These are phyloP conservation scores for Coreoperca whiteheadi DNA, from an alignment of 2,113 vertebrate genomes.

Conservation along the genomic window DNA sequence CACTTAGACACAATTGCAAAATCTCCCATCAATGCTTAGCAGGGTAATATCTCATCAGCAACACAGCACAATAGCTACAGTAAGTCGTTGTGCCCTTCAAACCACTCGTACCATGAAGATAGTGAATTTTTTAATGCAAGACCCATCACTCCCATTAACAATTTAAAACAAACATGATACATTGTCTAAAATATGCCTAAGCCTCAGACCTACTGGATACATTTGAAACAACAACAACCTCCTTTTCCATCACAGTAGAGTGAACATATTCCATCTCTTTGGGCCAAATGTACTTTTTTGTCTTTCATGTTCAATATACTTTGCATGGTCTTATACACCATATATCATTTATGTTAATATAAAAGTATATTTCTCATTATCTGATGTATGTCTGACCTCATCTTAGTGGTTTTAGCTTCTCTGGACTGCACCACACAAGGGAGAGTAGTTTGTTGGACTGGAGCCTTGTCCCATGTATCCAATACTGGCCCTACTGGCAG, in stretches of 20 bases:
- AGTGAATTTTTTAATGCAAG: neutral
- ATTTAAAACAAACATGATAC: neutral
- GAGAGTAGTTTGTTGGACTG: constrained; percentile 81
- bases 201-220: neutral
- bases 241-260: neutral
- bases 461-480: constrained; percentile 74
- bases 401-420: constrained; percentile 72
- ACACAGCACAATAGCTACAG: neutral
- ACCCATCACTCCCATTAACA: constrained; percentile 2
- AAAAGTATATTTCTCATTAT: constrained; percentile 2
- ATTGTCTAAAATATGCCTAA: neutral
- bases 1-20: neutral
- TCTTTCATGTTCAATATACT: neutral
- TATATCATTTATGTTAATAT: neutral
- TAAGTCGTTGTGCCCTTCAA: constrained; percentile 16
- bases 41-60: constrained; percentile 6
- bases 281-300: neutral
- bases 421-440: constrained; percentile 82
- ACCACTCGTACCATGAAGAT: neutral
- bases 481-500: constrained; percentile 71
- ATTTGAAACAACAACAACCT: neutral
- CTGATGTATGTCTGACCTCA: constrained; percentile 4
- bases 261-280: neutral
- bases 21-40: constrained; percentile 1
- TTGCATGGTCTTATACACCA: neutral